Evolutionary conservation across 2,888 invertebrate species (phyloP), one percentile per base, ranked within the genome.

Genomic region (Ophonus ardosiacus): DNA sequence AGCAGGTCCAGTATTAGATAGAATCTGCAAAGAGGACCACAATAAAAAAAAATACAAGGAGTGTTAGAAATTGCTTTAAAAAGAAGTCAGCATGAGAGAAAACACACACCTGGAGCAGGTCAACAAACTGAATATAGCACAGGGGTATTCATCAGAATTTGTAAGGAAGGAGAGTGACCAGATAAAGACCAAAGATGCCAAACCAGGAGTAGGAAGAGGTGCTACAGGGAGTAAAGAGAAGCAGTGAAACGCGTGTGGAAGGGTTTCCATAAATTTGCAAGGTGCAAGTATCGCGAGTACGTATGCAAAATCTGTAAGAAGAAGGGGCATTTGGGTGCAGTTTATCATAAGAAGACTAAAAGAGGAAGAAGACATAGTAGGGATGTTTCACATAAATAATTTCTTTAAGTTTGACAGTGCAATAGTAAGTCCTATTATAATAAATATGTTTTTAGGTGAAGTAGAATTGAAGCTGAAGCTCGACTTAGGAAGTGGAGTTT

Each of bases 361-460:
- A 51, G n/a, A 13, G 21, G 21, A 21, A 51, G 51, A 51, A 51
- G 5, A n/a, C 5, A 51, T 51, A 51, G 59, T 59, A 59, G 59
- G 15, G 15, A 59, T 59, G 15, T 59, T 59, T n/a, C 59, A 59
- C 8, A 59, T 59, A 5, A 59, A 59, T 59, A 59, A 59, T 59
- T 59, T 59, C 2, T 1, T 1, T 59, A 13, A 59, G 0, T 59
- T 59, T 59, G 59, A 59, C 8, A 59, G 8, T 59, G 59, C 8
- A 59, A 5, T 59, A 59, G 17, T 63, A 6, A 63, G 18, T 1
- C 21, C 61, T 17, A 63, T 63, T 21, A 0, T 2, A 63, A 63
- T 63, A 63, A 63, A 63, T 21, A 63, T 63, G 61, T 63, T 18
- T 63, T 21, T 63, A 63, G 61, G 61, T 63, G 7, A 21, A 63